These are phyloP conservation scores for Echinops telfairi DNA, from an alignment of 2,113 vertebrate genomes.

Conservation along the genomic window DNA sequence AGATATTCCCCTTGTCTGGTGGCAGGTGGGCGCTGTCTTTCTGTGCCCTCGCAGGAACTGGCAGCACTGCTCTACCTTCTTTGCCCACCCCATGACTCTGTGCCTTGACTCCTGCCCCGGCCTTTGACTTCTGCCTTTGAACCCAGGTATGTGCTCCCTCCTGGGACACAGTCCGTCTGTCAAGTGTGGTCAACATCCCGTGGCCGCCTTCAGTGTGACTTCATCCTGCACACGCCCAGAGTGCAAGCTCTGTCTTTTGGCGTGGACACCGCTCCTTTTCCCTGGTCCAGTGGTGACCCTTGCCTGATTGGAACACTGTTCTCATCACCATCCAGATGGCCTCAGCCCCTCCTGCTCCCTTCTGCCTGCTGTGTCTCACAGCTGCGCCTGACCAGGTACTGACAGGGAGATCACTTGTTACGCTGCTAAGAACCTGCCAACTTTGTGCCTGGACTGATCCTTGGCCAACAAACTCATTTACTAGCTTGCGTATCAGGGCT, in stretches of 20 bases:
- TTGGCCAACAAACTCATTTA: slow-evolving; percentile 28
- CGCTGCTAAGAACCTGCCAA: slow-evolving; percentile 2
- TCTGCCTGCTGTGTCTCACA: neutral
- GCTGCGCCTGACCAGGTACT: neutral
- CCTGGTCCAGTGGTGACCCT: neutral
- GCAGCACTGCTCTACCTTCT: neutral
- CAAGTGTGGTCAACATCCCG: neutral
- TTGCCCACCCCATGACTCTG: neutral
- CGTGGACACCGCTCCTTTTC: neutral
- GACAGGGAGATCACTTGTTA: slow-evolving; percentile 5
- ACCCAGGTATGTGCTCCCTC: neutral
- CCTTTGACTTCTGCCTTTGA: slow-evolving; percentile 20
- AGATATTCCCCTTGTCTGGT: neutral
- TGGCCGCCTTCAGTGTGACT: neutral
- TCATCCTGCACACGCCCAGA: neutral
- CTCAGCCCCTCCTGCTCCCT: neutral
- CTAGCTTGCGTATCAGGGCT: neutral
- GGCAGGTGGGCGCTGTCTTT: neutral
- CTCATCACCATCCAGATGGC: neutral
- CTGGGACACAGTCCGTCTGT: neutral
- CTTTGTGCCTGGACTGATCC: neutral
- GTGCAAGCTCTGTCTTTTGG: neutral
- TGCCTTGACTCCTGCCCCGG: neutral
- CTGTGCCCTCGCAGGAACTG: neutral
- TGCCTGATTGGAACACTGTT: neutral